Base-by-base conservation (phyloP, 2,888 invertebrate species). In the Stenodema calcarata region DNA sequence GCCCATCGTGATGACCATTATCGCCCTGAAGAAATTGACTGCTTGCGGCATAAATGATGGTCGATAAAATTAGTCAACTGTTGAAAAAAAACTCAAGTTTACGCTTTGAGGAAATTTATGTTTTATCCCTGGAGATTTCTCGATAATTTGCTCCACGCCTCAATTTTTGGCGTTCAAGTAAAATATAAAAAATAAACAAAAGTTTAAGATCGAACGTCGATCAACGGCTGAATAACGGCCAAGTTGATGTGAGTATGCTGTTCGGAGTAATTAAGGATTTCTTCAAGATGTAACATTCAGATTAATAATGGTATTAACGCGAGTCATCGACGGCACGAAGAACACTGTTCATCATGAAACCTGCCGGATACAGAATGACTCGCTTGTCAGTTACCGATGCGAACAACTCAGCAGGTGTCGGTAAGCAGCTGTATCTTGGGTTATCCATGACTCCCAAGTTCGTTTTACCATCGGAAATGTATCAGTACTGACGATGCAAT, bases 41-140 rank as follows among this genome's bases (percentile, higher is more conserved):
- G 35, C 73, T 73, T 35, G 35, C 35, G 41, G 73, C 30, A 73
- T 9, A 35, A 73, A 18, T 70, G 12, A 70, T 35, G 35, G 35
- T 3, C 73, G 41, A 41, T 73, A 35, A 73, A 73, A 73, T 73
- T 41, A 73, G 73, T 73, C 73, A 73, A 73, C 73, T 62, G 62
- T 27, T 9, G 62, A 62, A 62, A 62, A 18, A 62, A 62, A 62
- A 62, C 62, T n/a, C 62, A 27, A 27, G 62, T 4, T 62, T 23
- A 62, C 62, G 23, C 23, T 62, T 54, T 12, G 62, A 9, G 12
- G 23, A 62, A 23, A 62, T 62, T 62, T 23, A 62, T 62, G 62
- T 62, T 62, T 1, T 7, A 35, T 23, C 18, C 7, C 62, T 62
- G 2, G 4, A 62, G 27, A 23, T 62, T 62, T 18, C 23, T 62